Conservation (phyloP, 92 coral and sea anemone species). For the Epizoanthus illoricatus region DNA sequence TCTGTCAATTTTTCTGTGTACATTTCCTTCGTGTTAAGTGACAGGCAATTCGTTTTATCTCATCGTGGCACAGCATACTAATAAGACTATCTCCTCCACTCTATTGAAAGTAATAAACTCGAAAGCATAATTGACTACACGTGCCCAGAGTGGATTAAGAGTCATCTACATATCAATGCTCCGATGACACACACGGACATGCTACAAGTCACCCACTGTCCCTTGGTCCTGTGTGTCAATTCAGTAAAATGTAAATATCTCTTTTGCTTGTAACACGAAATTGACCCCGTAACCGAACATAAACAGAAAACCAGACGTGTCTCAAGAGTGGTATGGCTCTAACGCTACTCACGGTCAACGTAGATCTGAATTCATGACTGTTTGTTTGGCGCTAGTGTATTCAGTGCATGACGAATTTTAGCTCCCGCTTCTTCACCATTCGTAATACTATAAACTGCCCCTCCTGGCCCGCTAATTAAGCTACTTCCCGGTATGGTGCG, state of each 20-base stretch:
- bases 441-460: neutral
- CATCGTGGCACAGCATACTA: constrained; percentile 13
- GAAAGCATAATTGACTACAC: constrained; percentile 57
- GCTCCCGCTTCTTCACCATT: too few relatives aligned
- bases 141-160: constrained; percentile 60
- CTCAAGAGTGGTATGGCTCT: neutral
- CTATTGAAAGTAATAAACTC: constrained; percentile 9
- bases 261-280: constrained; percentile 4
- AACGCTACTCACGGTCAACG: neutral
- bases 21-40: constrained; percentile 21
- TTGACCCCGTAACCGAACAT: constrained; percentile 13
- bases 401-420: too few relatives aligned
- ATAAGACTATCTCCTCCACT: constrained; percentile 2
- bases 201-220: neutral
- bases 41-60: constrained; percentile 20
- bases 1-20: constrained; percentile 19
- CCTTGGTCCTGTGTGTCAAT: constrained; percentile 6
- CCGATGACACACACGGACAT: neutral
- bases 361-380: neutral
- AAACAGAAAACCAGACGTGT: constrained; percentile 20
- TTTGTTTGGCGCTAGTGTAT: too few relatives aligned
- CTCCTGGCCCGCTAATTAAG: constrained; percentile 11
- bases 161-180: constrained; percentile 30
- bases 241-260: neutral
- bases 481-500: neutral